Percentiles rank a stretch among this genome's conserved stretches.
Conservation (phyloP, 2,888 invertebrate species). For the Leistus spinibarbis region DNA sequence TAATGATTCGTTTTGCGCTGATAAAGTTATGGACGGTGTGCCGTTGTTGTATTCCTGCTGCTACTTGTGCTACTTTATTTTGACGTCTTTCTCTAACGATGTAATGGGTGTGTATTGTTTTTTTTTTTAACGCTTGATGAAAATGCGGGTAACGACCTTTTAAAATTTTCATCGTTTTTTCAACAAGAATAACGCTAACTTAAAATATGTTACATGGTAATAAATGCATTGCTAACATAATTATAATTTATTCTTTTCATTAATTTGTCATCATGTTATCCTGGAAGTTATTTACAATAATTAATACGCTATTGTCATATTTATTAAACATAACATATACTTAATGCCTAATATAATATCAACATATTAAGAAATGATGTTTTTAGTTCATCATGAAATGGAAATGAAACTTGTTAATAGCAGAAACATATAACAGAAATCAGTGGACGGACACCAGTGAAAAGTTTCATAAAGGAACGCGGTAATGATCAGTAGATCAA, state of each 20-base stretch:
- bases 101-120: conserved; percentile 13
- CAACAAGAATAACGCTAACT: too few species aligned
- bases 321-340: too few species aligned
- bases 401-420: too few species aligned
- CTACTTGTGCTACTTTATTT: background rate
- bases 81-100: conserved; percentile 12
- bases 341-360: too few species aligned
- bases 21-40: conserved; percentile 30
- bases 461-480: conserved; percentile 18
- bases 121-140: background rate
- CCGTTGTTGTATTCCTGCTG: background rate
- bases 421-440: conserved; percentile 11
- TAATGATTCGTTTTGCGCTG: conserved; percentile 29
- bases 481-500: conserved; percentile 28
- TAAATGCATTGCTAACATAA: background rate
- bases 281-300: too few species aligned
- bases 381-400: background rate
- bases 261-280: too few species aligned
- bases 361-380: background rate
- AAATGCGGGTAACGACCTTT: background rate
- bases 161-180: too few species aligned
- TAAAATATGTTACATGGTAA: too few species aligned
- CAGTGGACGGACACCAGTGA: background rate
- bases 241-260: too few species aligned
- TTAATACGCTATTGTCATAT: too few species aligned